Conservation (phyloP, 2,113 vertebrate genomes). For the Azemiops feae region DNA sequence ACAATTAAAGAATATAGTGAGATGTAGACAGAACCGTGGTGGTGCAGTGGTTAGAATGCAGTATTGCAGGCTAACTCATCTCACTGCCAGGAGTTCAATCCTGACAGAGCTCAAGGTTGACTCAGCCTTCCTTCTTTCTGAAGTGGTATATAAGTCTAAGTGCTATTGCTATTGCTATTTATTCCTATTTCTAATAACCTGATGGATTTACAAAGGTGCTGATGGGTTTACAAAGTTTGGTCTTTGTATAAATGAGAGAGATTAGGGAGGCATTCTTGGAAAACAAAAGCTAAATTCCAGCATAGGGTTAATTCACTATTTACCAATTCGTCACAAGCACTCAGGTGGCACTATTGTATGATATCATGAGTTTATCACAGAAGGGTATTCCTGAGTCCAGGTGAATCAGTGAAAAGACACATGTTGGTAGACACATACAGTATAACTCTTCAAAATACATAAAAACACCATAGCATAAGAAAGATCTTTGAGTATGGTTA, state of each 20-base stretch:
- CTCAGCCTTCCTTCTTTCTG: not conserved
- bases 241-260: not conserved
- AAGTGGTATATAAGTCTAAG: not conserved
- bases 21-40: not conserved
- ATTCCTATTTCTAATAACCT: not conserved
- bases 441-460: not conserved
- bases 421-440: not conserved
- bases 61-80: not conserved
- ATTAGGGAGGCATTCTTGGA: not conserved
- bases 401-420: not conserved
- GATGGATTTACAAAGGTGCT: not conserved
- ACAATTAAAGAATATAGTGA: not conserved
- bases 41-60: not conserved
- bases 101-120: not conserved
- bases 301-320: not conserved
- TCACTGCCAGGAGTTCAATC: not conserved
- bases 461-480: not conserved
- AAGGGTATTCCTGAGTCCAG: not conserved
- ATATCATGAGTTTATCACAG: not conserved
- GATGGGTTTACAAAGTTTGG: not conserved
- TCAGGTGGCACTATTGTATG: not conserved
- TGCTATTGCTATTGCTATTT: not conserved
- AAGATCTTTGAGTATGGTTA: not conserved
- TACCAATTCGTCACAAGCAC: not conserved
- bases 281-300: not conserved